These are phyloP conservation scores for Diplodus sargus DNA, from an alignment of 2,797 vertebrate genomes.

Conservation along the genomic window DNA sequence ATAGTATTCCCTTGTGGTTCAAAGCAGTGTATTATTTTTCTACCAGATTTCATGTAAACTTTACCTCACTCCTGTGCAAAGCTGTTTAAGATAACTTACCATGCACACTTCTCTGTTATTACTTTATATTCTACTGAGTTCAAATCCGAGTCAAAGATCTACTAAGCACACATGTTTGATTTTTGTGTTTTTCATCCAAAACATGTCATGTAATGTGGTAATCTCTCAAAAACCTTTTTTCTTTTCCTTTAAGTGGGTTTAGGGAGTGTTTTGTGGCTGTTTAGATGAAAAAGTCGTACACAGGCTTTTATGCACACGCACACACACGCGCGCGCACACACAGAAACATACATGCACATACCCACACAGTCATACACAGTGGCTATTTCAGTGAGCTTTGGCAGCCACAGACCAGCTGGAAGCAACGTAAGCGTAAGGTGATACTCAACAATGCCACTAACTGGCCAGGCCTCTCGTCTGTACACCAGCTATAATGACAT, in stretches of 20 bases:
- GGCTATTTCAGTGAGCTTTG: conserved; percentile 81
- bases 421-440: conserved; percentile 79
- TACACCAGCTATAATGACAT: conserved; percentile 81
- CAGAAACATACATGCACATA: conserved; percentile 41
- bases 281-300: conserved; percentile 29
- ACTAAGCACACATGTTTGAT: not conserved
- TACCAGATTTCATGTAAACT: conserved; percentile 22
- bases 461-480: conserved; percentile 81
- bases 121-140: not conserved
- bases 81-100: not conserved
- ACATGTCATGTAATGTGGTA: conserved; percentile 27
- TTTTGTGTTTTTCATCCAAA: conserved; percentile 28
- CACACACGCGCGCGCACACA: conserved; percentile 41
- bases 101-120: not conserved
- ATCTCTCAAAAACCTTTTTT: conserved; percentile 17
- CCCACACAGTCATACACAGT: conserved; percentile 52
- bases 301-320: conserved; percentile 20
- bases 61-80: not conserved
- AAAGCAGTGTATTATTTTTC: conserved; percentile 16
- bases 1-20: conserved; percentile 12
- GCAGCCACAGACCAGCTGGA: conserved; percentile 81
- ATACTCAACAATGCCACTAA: conserved; percentile 85
- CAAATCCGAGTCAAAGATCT: not conserved
- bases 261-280: conserved; percentile 54
- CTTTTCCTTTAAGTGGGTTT: conserved; percentile 51